A percentile compares a stretch with the other conserved stretches of the same genome.
Conservation (phyloP, 2,888 invertebrate genomes). For the Amorpha juglandis region DNA sequence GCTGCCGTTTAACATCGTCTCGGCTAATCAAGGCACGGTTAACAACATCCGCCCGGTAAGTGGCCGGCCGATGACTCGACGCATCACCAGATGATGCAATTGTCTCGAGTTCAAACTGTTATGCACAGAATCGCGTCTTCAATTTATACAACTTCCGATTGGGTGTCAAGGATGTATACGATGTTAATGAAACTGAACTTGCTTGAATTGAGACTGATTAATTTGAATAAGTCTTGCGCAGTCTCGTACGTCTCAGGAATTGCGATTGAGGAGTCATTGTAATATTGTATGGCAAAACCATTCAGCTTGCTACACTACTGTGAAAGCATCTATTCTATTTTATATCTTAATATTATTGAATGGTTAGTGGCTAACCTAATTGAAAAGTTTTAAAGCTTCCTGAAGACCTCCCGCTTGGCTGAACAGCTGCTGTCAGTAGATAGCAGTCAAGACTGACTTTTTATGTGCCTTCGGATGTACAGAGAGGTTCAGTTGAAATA, state of each 20-base stretch:
- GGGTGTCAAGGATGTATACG: slow-evolving; percentile 70
- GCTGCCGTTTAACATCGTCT: slow-evolving; percentile 79
- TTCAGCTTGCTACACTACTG: neutral
- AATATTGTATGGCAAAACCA: neutral
- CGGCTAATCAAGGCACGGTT: slow-evolving; percentile 80
- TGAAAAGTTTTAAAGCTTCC: no score
- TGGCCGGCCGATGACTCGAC: slow-evolving; percentile 79
- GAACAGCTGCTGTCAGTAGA: no score
- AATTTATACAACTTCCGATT: slow-evolving; percentile 77
- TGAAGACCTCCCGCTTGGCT: no score
- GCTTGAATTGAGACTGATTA: slow-evolving; percentile 41
- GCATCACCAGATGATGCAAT: slow-evolving; percentile 75
- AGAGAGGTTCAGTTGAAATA: no score
- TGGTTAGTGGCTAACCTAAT: no score
- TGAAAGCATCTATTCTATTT: no score
- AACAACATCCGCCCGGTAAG: slow-evolving; percentile 80
- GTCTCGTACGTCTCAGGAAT: slow-evolving; percentile 7
- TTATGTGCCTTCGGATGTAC: no score
- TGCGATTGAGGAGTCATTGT: neutral
- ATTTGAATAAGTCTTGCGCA: slow-evolving; percentile 35
- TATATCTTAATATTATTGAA: no score
- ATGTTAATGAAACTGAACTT: slow-evolving; percentile 64
- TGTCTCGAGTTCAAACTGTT: slow-evolving; percentile 60
- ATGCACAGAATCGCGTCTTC: slow-evolving; percentile 61
- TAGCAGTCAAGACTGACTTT: no score